Percentiles rank a stretch among this genome's conserved stretches.
These are phyloP conservation scores for Cinclus cinclus DNA, from an alignment of 2,113 vertebrate genomes.

Conservation along the genomic window DNA sequence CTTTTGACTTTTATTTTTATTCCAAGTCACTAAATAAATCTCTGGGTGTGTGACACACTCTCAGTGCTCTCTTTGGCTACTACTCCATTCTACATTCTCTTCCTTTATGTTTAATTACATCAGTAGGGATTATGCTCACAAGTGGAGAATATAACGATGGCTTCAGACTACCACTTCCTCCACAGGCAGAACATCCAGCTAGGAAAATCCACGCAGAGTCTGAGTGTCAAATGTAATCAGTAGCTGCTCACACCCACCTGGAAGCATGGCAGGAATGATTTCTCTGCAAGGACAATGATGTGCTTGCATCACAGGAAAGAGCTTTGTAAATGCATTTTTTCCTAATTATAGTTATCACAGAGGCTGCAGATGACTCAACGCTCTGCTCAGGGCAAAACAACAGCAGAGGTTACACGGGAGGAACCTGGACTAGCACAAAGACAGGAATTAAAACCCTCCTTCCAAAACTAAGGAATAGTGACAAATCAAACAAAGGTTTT, in stretches of 20 bases:
- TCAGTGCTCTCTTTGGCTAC: not conserved
- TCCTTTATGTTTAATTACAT: not conserved
- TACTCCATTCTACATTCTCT: not conserved
- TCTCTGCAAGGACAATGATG: slow-evolving; percentile 14
- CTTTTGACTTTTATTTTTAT: not conserved
- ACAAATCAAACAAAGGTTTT: not conserved
- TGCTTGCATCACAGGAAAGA: slow-evolving; percentile 55
- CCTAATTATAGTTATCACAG: slow-evolving; percentile 62
- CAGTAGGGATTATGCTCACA: not conserved
- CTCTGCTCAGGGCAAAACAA: slow-evolving; percentile 35
- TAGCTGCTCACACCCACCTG: slow-evolving; percentile 30
- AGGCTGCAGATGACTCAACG: slow-evolving; percentile 40
- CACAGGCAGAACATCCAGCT: not conserved
- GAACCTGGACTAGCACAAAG: not conserved
- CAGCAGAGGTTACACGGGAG: not conserved
- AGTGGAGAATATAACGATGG: not conserved
- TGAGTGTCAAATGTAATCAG: not conserved
- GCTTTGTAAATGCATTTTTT: slow-evolving; percentile 44
- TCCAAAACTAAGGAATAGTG: not conserved
- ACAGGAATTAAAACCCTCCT: not conserved
- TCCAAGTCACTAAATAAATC: not conserved
- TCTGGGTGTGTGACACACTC: not conserved
- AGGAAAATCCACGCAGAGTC: not conserved
- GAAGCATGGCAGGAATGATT: slow-evolving; percentile 22
- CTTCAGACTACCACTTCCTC: not conserved